Evolutionary conservation across 1,140 invertebrate genomes (phyloP), one percentile per base, ranked within the genome.

Genomic region (Ectropis grisescens): DNA sequence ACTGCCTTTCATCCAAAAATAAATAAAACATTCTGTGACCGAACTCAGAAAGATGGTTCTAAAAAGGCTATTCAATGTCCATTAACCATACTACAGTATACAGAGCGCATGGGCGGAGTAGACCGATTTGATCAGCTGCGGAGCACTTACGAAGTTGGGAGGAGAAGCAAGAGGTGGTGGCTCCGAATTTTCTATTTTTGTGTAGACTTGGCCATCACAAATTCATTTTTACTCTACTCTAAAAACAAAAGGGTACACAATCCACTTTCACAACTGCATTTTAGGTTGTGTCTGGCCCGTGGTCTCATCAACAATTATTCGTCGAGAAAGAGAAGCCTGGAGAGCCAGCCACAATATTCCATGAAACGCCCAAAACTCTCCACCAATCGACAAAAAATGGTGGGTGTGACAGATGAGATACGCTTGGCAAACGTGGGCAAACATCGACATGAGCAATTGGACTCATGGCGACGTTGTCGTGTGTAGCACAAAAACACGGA

Each of bases 21-120:
- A n/a, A 13, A 11, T 10, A 23, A 29, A 1, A 22, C 32, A 25
- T 11, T 47, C n/a, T 9, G 14, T 11, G 35, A 47, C 32, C 16
- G 45, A 34, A 47, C 39, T 13, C 45, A 47, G 29, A 47, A 47
- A 41, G 32, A 47, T 41, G 45, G 39, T 1, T 23, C 29, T 5
- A 47, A 23, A 16, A 24, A 22, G 40, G 33, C 35, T 12, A 22
- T 25, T 2, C 6, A 28, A 3, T 24, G 22, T 16, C 39, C 45
- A 0, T 35, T 1, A 30, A 34, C 37, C 1, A 46, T 46, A 6
- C 37, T 37, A 1, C 1, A 10, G 0, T 41, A 41, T 14, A 46
- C 34, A 2, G 13, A 8, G 1, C 12, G 2, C 12, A 46, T 46
- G 37, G 37, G 43, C 1, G 37, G 37, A 4, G 43, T 41, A 0